Percentiles rank a stretch among this genome's conserved stretches.
These are phyloP conservation scores for Takifugu flavidus DNA, from an alignment of 2,113 vertebrate genomes.

Conservation along the genomic window DNA sequence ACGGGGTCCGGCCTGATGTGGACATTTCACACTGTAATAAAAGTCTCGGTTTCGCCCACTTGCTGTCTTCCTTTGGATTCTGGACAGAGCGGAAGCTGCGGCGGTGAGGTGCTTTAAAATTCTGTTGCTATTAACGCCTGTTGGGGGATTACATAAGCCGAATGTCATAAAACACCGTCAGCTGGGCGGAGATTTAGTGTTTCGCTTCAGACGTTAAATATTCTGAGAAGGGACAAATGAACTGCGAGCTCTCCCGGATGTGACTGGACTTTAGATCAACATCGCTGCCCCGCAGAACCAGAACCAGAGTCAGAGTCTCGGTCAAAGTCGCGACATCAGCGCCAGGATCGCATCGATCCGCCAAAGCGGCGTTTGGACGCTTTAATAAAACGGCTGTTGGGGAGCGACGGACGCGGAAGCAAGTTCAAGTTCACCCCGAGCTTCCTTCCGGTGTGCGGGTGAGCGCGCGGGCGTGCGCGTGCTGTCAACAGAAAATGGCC, in stretches of 20 bases:
- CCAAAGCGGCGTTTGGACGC: no score
- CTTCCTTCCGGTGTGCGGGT: constrained; percentile 29
- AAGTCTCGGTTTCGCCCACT: background rate
- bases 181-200: background rate
- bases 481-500: constrained; percentile 90
- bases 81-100: constrained; percentile 35
- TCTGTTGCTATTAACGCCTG: background rate
- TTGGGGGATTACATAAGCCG: background rate
- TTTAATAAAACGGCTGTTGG: constrained; percentile 19
- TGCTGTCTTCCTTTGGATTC: background rate
- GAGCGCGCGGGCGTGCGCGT: constrained; percentile 43
- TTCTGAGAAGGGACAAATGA: no score
- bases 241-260: background rate
- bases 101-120: constrained; percentile 1
- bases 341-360: no score
- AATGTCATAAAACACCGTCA: background rate
- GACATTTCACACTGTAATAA: background rate
- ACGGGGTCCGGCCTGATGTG: no score
- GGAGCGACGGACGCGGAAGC: constrained; percentile 39
- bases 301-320: no score
- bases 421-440: constrained; percentile 66
- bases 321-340: no score
- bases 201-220: no score
- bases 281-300: no score
- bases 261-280: background rate